Evolutionary conservation across 2,113 vertebrate genomes (phyloP), one percentile per base, ranked within the genome.

Genomic region (Ciconia stormi): DNA sequence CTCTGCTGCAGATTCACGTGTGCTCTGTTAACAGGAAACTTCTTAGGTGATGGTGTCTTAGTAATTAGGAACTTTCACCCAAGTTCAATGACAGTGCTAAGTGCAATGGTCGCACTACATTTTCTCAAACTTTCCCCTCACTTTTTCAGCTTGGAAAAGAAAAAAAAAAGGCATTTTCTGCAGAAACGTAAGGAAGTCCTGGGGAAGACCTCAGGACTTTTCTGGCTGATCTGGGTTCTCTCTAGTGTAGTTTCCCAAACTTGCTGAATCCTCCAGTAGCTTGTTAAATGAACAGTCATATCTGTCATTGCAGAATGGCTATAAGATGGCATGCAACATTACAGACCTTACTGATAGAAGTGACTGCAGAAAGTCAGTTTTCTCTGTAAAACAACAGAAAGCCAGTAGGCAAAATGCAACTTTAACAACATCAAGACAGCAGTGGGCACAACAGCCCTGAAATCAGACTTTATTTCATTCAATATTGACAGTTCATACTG

Each of bases 91-190:
- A 32, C 36, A 86, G 49, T 23, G 25, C 7, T 52, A 86, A 46
- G 16, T 16, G 10, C 29, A 88, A 52, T 3, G 10, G 10, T 14
- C 17, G 23, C 7, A 13, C 0, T 6, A 4, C 1, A 4, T 44
- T 70, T 65, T 44, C 32, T 82, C 52, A 59, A 34, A 40, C 1
- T n/a, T 21, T 9, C 3, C 4, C 3, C 5, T 17, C 27, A 11
- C 0, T 1, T 59, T 77, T 47, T 38, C 34, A 17, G 3, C 4
- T 66, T 22, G 10, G 4, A 16, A 3, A 6, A 7, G 4, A 7
- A 7, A 30, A 16, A 18, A 17, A 34, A 34, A 29, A 30, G 19
- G 7, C 0, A 2, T 27, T 74, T 85, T 59, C 19, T 72, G 13
- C 23, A 66, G 27, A 74, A 78, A n/a, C 6, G 4, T 3, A 18